A percentile compares a stretch with the other conserved stretches of the same genome.
Evolutionary conservation across 2,888 invertebrate species (phyloP).

Genomic region (Agrochola macilenta): DNA sequence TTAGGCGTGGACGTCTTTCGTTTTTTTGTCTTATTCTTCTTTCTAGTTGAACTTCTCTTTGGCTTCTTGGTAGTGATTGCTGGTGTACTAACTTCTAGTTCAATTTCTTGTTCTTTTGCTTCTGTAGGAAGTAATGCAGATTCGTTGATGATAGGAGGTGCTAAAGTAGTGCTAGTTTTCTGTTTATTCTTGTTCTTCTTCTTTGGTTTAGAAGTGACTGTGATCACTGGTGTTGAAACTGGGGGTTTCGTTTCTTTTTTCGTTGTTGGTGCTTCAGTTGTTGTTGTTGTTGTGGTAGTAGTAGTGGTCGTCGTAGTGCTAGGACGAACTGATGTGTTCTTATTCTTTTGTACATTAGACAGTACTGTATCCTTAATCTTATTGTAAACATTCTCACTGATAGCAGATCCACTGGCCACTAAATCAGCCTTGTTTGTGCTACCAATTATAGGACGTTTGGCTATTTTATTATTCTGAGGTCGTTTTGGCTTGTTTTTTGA

Average conservation of each 20-base stretch:
- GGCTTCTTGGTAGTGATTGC: conserved; percentile 87
- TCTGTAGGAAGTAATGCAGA: conserved; percentile 87
- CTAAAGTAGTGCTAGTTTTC: conserved; percentile 77
- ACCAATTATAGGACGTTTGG: conserved; percentile 84
- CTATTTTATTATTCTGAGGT: conserved; percentile 79
- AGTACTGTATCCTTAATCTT: conserved; percentile 92
- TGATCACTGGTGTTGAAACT: conserved; percentile 66
- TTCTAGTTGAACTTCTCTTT: conserved; percentile 85
- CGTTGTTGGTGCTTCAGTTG: conserved; percentile 76
- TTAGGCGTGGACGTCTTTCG: conserved; percentile 89
- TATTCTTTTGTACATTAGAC: conserved; percentile 89
- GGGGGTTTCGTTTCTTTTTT: conserved; percentile 79
- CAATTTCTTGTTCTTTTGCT: conserved; percentile 87
- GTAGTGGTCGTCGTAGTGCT: conserved; percentile 73
- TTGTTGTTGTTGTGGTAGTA: conserved; percentile 65
- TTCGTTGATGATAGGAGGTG: conserved; percentile 78
- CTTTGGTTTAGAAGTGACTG: conserved; percentile 82
- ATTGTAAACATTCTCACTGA: conserved; percentile 89
- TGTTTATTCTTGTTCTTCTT: conserved; percentile 85
- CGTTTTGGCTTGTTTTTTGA: conserved; percentile 83
- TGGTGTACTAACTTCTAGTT: conserved; percentile 87
- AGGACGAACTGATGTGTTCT: conserved; percentile 77
- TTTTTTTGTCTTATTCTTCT: conserved; percentile 91
- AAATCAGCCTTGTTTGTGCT: conserved; percentile 88
- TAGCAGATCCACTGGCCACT: conserved; percentile 86